phyloP scores from a whole-genome alignment of 2,113 vertebrate species.

The Hylia prasina region DNA sequence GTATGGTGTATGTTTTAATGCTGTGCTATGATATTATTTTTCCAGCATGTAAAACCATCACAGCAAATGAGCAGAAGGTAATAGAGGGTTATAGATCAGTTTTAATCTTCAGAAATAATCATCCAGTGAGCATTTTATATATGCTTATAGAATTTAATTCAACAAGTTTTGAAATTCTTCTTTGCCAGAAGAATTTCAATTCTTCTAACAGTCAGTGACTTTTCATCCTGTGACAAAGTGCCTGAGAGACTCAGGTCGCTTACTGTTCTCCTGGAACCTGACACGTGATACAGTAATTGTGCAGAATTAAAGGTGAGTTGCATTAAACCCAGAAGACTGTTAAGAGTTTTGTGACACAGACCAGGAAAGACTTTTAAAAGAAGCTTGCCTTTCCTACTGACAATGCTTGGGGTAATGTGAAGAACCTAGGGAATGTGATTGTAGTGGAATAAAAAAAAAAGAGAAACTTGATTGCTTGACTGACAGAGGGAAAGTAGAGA shows the following conservation, averaged over 20 bases:
- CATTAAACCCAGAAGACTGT: background rate
- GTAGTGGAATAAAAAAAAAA: background rate
- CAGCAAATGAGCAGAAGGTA: background rate
- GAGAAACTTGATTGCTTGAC: background rate
- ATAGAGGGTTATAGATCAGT: background rate
- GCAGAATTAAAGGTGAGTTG: background rate
- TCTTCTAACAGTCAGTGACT: background rate
- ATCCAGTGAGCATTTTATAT: background rate
- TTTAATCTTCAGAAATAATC: background rate
- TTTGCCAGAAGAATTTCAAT: background rate
- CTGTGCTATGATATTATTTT: background rate
- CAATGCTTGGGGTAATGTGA: background rate
- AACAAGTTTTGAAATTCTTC: background rate
- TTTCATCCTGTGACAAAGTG: background rate
- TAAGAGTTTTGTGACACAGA: background rate
- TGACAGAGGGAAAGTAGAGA: background rate
- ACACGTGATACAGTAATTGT: background rate
- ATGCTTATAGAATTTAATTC: background rate
- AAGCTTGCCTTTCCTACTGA: background rate
- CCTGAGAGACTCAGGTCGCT: background rate
- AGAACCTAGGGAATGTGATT: background rate
- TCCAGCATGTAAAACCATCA: background rate
- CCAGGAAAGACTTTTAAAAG: background rate
- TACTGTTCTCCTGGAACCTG: background rate
- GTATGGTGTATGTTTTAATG: constrained; percentile 70